Evolutionary conservation across 2,113 vertebrate species (phyloP).

Genomic region (Tonatia bakeri): DNA sequence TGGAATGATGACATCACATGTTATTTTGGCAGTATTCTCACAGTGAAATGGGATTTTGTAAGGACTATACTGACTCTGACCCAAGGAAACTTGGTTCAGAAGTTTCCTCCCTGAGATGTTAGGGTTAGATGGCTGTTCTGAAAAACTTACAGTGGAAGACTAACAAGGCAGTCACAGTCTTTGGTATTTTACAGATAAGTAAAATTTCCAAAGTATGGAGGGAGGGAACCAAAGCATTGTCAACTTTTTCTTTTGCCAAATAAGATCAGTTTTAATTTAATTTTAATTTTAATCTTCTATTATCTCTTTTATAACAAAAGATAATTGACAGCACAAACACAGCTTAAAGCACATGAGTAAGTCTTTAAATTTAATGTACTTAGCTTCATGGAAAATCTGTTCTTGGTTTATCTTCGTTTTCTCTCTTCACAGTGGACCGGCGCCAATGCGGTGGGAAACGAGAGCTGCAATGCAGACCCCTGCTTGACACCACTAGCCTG

Average conservation of each 20-base stretch:
- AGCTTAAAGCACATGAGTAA: not conserved
- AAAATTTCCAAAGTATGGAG: not conserved
- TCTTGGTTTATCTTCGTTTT: not conserved
- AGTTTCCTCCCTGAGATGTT: not conserved
- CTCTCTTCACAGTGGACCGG: not conserved
- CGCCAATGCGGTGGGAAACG: not conserved
- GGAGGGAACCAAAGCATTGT: not conserved
- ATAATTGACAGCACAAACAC: not conserved
- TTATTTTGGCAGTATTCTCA: constrained; percentile 2
- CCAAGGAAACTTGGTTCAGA: not conserved
- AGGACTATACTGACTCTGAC: not conserved
- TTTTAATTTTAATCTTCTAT: not conserved
- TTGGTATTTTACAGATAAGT: constrained; percentile 10
- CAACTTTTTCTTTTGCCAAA: not conserved
- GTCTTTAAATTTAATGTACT: not conserved
- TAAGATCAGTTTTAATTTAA: not conserved
- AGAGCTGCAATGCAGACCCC: not conserved
- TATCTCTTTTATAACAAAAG: not conserved
- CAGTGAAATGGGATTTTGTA: not conserved
- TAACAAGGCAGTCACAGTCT: not conserved
- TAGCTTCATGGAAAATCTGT: not conserved
- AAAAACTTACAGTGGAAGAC: not conserved
- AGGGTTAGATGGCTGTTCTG: not conserved
- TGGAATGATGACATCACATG: not conserved
- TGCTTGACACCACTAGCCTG: not conserved